phyloP scores from a whole-genome alignment of 2,888 invertebrate species.

The Hedya salicella region DNA sequence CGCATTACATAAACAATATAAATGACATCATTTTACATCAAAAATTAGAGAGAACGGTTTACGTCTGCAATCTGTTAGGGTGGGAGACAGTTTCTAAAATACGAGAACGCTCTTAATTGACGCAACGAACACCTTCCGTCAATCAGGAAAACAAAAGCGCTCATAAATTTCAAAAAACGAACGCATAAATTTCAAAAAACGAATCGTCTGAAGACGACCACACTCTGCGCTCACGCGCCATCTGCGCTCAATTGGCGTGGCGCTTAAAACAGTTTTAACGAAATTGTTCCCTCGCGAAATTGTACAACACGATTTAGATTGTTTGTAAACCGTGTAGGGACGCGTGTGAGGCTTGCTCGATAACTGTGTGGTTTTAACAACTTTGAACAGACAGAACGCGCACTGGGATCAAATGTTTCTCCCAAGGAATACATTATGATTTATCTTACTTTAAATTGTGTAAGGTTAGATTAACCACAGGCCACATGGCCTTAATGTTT shows the following conservation, averaged over 20 bases:
- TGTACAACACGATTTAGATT: slow-evolving; percentile 48
- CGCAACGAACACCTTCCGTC: slow-evolving; percentile 32
- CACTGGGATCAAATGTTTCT: neutral
- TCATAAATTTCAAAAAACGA: slow-evolving; percentile 56
- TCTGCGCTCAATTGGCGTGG: slow-evolving; percentile 79
- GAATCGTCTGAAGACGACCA: slow-evolving; percentile 73
- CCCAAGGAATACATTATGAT: too few relatives aligned
- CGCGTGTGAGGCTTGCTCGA: slow-evolving; percentile 20
- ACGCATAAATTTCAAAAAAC: slow-evolving; percentile 62
- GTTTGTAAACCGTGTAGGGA: slow-evolving; percentile 44
- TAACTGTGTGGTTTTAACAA: slow-evolving; percentile 6
- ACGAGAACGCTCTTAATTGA: slow-evolving; percentile 4
- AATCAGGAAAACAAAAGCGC: slow-evolving; percentile 45
- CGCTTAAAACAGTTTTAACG: slow-evolving; percentile 63
- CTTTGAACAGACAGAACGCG: neutral
- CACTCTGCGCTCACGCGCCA: slow-evolving; percentile 77
- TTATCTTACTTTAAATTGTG: too few relatives aligned
- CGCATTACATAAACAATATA: too few relatives aligned
- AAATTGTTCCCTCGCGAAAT: slow-evolving; percentile 67
- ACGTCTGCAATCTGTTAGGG: neutral
- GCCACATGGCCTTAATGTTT: too few relatives aligned
- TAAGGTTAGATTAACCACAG: too few relatives aligned
- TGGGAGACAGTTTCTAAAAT: slow-evolving; percentile 1
- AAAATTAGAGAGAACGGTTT: neutral
- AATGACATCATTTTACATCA: too few relatives aligned